Base-by-base conservation (phyloP, 2,888 invertebrate species). In the Temnothorax rugatulus region DNA sequence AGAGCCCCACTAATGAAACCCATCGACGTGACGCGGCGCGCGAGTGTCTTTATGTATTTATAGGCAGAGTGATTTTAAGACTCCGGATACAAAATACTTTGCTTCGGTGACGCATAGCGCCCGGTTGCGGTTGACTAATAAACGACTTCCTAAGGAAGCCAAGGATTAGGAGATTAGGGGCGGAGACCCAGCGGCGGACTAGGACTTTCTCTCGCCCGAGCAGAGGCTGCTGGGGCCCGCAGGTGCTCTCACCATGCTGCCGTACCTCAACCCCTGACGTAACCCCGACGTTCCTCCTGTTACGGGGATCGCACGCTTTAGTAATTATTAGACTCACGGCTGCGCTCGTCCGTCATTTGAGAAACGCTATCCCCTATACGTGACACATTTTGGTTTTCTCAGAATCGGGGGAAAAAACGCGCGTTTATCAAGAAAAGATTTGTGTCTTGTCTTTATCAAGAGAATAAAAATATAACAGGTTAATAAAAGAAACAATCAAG, bases 111-210 rank as follows among this genome's bases (percentile, higher is more conserved):
- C 89, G 90, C 86, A 82, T 88, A 90, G 87, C 89, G 88, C 82
- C 86, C 88, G 88, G 86, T 88, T 71, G 87, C 88, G 90, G 91
- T 91, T 91, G 92, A 93, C 94, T 94, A 94, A 95, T 93, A 94
- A 95, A 95, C 93, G 95, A 94, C 95, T 95, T 95, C 95, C 95
- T 92, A 94, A 94, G 95, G 94, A 95, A 94, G 93, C 93, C 87
- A 91, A 93, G 94, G 95, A 94, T 95, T 95, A 95, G 91, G 91
- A 94, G 95, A 94, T 95, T 95, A 94, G 92, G 90, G 90, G 87
- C 64, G 61, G 73, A 86, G 85, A 87, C 85, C 88, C 82, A 69
- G 73, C 50, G 63, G 86, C 82, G 64, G 88, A 81, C 88, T 88
- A 87, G 79, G 88, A 89, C 89, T 91, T 88, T 90, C 90, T 88